Conservation (phyloP, 2,888 invertebrate species). For the Drosophila limbata region DNA sequence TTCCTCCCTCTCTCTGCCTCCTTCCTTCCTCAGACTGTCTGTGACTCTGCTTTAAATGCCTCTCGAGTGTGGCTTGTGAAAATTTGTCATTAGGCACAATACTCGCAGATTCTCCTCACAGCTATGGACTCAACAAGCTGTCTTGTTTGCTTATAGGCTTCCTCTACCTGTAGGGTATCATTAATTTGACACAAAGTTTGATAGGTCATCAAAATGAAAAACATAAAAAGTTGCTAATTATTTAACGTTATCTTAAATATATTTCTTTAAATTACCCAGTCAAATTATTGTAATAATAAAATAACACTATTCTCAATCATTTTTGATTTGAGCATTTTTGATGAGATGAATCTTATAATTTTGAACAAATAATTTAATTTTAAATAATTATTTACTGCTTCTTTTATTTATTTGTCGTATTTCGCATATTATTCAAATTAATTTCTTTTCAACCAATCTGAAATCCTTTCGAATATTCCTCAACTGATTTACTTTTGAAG, state of each 20-base stretch:
- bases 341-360: too few relatives aligned
- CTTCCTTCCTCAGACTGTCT: not conserved
- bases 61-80: conserved; percentile 46
- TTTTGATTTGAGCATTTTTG: not conserved
- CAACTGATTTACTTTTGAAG: conserved; percentile 2
- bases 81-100: conserved; percentile 72
- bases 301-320: too few relatives aligned
- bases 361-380: too few relatives aligned
- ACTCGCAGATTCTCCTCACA: conserved; percentile 46
- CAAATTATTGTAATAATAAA: not conserved
- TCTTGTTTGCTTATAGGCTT: conserved; percentile 35
- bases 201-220: not conserved
- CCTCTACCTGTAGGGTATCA: conserved; percentile 1
- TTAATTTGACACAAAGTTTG: not conserved
- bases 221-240: not conserved
- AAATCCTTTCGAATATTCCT: too few relatives aligned
- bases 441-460: not conserved
- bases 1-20: not conserved
- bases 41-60: conserved; percentile 27
- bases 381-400: not conserved
- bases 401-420: not conserved
- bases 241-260: not conserved
- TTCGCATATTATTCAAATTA: not conserved
- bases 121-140: conserved; percentile 39
- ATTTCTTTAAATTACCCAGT: not conserved